A percentile compares a stretch with the other conserved stretches of the same genome.
phyloP scores from a whole-genome alignment of 2,797 vertebrate genomes.

The Micrastur ruficollis region DNA sequence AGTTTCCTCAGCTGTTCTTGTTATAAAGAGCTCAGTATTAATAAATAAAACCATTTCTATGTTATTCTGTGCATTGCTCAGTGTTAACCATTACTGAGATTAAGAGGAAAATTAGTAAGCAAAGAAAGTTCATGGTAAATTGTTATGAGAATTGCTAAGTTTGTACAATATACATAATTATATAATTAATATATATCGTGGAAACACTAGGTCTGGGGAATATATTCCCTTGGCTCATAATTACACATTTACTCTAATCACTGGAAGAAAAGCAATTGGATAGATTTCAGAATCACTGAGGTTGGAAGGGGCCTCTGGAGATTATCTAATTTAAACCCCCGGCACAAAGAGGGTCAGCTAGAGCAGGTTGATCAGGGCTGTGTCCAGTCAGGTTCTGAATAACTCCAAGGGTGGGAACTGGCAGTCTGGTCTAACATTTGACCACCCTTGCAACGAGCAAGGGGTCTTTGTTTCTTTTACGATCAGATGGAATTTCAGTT shows the following conservation, averaged over 20 bases:
- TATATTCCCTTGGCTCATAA: not conserved
- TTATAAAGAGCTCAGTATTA: not conserved
- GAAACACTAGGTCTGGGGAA: not conserved
- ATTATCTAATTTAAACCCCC: not conserved
- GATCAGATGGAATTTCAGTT: not conserved
- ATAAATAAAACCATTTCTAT: conserved; percentile 19
- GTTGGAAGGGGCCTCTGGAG: not conserved
- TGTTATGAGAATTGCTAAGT: not conserved
- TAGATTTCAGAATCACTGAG: not conserved
- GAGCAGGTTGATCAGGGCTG: not conserved
- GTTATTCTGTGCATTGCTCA: not conserved
- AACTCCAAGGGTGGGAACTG: not conserved
- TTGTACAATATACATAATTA: not conserved
- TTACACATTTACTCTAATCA: not conserved
- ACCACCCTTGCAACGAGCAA: not conserved
- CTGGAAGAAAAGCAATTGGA: not conserved
- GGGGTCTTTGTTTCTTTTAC: not conserved
- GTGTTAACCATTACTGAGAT: not conserved
- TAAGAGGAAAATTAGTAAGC: not conserved
- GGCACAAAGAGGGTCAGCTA: not conserved
- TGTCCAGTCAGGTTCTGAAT: too few species aligned
- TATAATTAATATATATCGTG: not conserved
- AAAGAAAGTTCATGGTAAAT: not conserved
- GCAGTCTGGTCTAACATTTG: not conserved
- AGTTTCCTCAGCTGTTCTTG: not conserved